Conservation (phyloP, 2,113 vertebrate genomes). For the Rostratula benghalensis region DNA sequence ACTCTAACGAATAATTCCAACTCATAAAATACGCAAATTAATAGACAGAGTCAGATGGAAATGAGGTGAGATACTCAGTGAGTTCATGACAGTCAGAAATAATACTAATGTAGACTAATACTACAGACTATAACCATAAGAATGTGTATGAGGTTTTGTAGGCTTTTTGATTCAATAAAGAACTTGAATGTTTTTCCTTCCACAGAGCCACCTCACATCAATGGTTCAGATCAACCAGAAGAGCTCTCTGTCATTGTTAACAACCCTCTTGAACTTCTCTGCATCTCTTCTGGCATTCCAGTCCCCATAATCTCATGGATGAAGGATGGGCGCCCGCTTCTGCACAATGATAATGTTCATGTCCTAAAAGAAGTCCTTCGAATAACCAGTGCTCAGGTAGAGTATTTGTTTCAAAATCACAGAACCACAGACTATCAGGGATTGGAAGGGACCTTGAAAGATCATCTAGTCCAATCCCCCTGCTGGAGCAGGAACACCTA, state of each 20-base stretch:
- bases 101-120: neutral
- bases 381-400: constrained; percentile 87
- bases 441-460: too few relatives aligned
- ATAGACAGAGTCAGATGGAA: neutral
- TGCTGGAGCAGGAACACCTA: too few relatives aligned
- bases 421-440: too few relatives aligned
- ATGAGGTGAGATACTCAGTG: neutral
- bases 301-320: constrained; percentile 90
- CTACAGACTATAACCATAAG: neutral
- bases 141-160: neutral
- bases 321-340: constrained; percentile 89
- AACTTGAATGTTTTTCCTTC: neutral
- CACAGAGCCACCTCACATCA: constrained; percentile 91
- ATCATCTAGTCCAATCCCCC: too few relatives aligned
- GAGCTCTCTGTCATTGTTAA: constrained; percentile 88
- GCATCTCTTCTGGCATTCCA: constrained; percentile 87
- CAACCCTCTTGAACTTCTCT: constrained; percentile 86
- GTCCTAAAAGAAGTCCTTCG: constrained; percentile 80
- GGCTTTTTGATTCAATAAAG: neutral
- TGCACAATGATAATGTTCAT: constrained; percentile 78
- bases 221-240: constrained; percentile 78
- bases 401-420: neutral
- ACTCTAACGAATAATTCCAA: neutral
- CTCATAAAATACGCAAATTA: neutral
- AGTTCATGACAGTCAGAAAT: neutral